These are phyloP conservation scores for Parnassius orleans DNA, from an alignment of 2,888 invertebrate genomes.

Conservation along the genomic window DNA sequence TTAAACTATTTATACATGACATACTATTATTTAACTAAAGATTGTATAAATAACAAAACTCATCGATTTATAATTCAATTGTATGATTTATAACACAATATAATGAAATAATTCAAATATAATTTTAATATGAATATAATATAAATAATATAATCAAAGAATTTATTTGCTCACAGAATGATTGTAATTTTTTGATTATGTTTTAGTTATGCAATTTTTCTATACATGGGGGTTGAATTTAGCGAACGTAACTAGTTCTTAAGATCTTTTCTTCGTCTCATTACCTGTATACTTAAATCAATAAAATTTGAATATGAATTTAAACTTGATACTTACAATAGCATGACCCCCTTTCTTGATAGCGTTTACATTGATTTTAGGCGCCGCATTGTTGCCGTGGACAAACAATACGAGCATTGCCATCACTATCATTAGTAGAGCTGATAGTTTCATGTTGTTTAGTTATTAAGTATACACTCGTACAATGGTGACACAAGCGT, in stretches of 20 bases:
- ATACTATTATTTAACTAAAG: too few species aligned
- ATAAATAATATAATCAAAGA: too few species aligned
- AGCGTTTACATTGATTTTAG: slow-evolving; percentile 38
- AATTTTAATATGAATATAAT: too few species aligned
- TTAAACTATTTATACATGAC: too few species aligned
- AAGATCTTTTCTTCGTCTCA: background rate
- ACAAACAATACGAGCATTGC: slow-evolving; percentile 37
- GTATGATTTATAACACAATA: too few species aligned
- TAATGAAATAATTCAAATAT: too few species aligned
- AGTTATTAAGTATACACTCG: background rate
- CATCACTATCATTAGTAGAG: slow-evolving; percentile 33
- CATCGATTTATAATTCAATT: too few species aligned
- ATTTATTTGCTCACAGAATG: too few species aligned
- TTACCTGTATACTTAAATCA: background rate
- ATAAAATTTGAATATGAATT: background rate
- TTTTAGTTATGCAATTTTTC: background rate
- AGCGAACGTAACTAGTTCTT: background rate
- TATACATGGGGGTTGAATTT: background rate
- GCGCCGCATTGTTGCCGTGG: slow-evolving; percentile 36
- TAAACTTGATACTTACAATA: slow-evolving; percentile 32
- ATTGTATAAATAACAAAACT: too few species aligned
- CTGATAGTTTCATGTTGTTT: slow-evolving; percentile 43
- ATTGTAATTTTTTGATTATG: too few species aligned
- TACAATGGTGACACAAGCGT: background rate
- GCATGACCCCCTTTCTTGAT: slow-evolving; percentile 40